phyloP scores from a whole-genome alignment of 2,888 invertebrate species.

The Isoperla grammatica region DNA sequence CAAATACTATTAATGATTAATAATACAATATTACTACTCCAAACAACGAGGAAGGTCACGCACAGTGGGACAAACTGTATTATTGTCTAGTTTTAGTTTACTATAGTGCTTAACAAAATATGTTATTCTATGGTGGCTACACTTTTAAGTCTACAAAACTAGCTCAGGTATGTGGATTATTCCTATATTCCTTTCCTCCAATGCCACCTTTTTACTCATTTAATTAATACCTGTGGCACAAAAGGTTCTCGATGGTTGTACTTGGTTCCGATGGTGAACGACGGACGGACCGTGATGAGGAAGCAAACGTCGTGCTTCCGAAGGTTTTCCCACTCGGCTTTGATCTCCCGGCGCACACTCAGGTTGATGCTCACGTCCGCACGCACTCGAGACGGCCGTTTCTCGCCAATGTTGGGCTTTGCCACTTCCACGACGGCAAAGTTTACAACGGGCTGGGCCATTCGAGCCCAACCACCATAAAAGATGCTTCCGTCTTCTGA shows the following conservation, averaged over 20 bases:
- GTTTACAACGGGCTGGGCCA: slow-evolving; percentile 91
- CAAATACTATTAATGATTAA: too few species aligned
- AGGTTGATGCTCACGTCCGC: slow-evolving; percentile 93
- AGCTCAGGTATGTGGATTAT: too few species aligned
- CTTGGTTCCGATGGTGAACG: slow-evolving; percentile 55
- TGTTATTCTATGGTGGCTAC: too few species aligned
- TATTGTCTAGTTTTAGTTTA: too few species aligned
- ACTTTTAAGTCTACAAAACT: too few species aligned
- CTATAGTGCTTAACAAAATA: too few species aligned
- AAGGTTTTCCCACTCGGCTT: slow-evolving; percentile 94
- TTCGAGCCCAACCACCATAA: slow-evolving; percentile 98
- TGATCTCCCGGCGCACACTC: slow-evolving; percentile 84
- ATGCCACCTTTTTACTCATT: too few species aligned
- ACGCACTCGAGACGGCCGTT: slow-evolving; percentile 89
- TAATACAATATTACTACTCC: too few species aligned
- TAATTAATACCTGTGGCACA: slow-evolving; percentile 68
- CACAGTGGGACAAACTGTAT: too few species aligned
- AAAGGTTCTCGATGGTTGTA: slow-evolving; percentile 80
- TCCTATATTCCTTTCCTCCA: too few species aligned
- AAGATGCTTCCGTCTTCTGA: slow-evolving; percentile 79
- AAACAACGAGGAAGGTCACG: too few species aligned
- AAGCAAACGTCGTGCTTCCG: slow-evolving; percentile 98
- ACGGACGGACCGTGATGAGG: slow-evolving; percentile 67
- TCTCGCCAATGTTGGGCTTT: slow-evolving; percentile 88
- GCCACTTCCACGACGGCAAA: slow-evolving; percentile 95